These are phyloP conservation scores for Trichosurus vulpecula DNA, from an alignment of 2,797 vertebrate species.

Conservation along the genomic window DNA sequence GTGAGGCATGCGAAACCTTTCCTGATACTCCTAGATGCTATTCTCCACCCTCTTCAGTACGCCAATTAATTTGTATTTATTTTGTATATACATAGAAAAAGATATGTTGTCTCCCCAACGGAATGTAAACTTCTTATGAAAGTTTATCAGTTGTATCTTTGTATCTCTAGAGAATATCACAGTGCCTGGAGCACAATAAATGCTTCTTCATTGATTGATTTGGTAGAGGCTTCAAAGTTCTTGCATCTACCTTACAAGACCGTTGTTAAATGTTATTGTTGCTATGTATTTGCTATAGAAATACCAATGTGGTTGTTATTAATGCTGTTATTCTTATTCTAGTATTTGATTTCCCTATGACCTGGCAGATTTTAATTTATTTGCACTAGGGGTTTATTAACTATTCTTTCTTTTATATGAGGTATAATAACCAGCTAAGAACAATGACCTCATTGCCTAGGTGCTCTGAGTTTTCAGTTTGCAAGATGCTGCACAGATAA, in stretches of 20 bases:
- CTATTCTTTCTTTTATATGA: not conserved
- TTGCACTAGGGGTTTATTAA: conserved; percentile 1
- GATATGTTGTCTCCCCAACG: not conserved
- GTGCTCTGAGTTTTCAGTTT: not conserved
- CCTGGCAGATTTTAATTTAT: not conserved
- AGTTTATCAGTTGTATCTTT: not conserved
- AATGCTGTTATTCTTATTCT: not conserved
- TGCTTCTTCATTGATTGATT: not conserved
- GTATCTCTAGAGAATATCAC: not conserved
- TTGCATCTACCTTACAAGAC: not conserved
- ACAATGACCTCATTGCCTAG: not conserved
- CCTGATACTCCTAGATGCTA: not conserved
- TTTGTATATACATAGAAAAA: not conserved
- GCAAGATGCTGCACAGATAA: not conserved
- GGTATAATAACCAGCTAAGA: conserved; percentile 10
- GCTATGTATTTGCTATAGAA: not conserved
- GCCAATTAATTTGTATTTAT: not conserved
- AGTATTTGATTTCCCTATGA: not conserved
- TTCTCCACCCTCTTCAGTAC: not conserved
- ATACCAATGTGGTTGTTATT: not conserved
- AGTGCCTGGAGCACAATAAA: not conserved
- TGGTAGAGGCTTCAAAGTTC: not conserved
- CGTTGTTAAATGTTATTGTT: not conserved
- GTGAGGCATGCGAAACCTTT: not conserved
- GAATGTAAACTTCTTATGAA: not conserved